Base-by-base conservation (phyloP, 1,140 invertebrate species). In the Zelostemma sp. region DNA sequence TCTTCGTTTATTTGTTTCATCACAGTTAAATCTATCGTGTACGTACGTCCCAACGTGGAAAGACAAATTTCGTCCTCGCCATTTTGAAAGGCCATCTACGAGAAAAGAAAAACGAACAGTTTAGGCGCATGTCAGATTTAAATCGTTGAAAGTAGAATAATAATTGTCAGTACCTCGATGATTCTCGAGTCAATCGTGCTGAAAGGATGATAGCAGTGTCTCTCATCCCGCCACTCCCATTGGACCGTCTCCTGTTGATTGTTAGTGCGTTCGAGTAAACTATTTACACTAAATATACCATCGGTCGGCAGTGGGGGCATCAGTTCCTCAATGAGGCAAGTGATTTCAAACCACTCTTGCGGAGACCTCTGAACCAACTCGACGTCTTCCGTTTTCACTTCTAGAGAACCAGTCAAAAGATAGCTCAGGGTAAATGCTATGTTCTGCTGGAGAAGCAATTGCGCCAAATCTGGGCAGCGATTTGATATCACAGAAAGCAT, bases 1-100 rank as follows among this genome's bases (percentile, higher is more conserved):
- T 98, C 96, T 86, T 99, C 97, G 84, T 98, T 98, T 66, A 98
- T 97, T 89, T 99, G 97, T 84, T 98, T 96, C 95, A 98, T 97
- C 70, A 95, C 92, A 84, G 96, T 93, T 75, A 99, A 95, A 87
- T 99, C 97, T 65, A 99, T 92, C 1, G 95, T 96, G 82, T 98
- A 98, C 6, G 95, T 96, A 74, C 95, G 89, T 58, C 95, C 95
- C 80, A 96, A 89, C 11, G 95, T 95, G 28, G 93, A 94, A 43
- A 99, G 87, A 78, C 92, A 96, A 59, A 98, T 93, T 86, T 98
- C 97, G 85, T 98, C 96, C 82, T 98, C 96, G 28, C 94, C 95
- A 78, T 93, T 93, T 78, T 94, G 90, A 85, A 96, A 95, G 48
- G 96, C 96, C 75, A 95, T 93, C 89, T 97, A 87, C 57, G 1